Conservation (phyloP, 1,140 invertebrate species). For the Drosophila teissieri region DNA sequence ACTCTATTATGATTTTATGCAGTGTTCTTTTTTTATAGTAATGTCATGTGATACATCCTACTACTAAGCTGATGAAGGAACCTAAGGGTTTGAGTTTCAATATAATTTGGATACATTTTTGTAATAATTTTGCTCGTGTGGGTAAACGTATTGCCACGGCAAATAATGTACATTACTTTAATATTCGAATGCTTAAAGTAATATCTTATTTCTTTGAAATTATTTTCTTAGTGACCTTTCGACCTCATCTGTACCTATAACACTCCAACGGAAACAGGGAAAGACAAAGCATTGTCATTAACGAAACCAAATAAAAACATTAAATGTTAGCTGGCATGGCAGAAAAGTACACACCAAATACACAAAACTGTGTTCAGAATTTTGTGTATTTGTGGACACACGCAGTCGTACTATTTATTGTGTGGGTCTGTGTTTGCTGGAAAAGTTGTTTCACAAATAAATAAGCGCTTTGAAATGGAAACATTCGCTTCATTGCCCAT, state of each 20-base stretch:
- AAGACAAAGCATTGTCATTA: slow-evolving; percentile 56
- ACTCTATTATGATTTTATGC: too few species aligned
- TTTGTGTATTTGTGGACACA: slow-evolving; percentile 58
- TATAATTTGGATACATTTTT: too few species aligned
- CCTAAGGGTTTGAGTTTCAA: too few species aligned
- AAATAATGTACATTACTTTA: too few species aligned
- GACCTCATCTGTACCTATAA: slow-evolving; percentile 1
- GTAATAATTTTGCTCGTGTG: too few species aligned
- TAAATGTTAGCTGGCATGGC: slow-evolving; percentile 57
- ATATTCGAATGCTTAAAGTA: too few species aligned
- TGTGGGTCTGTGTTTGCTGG: slow-evolving; percentile 41
- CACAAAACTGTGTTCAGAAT: slow-evolving; percentile 39
- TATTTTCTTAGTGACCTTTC: not conserved
- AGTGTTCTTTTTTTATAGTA: too few species aligned
- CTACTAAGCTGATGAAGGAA: too few species aligned
- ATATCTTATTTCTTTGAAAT: too few species aligned
- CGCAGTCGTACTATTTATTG: slow-evolving; percentile 37
- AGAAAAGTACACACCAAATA: slow-evolving; percentile 34
- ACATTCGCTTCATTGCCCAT: slow-evolving; percentile 61
- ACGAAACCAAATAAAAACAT: slow-evolving; percentile 79
- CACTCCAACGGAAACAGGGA: slow-evolving; percentile 14
- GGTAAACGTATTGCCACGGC: too few species aligned
- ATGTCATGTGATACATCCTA: too few species aligned
- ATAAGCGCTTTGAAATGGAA: slow-evolving; percentile 61
- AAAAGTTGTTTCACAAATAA: slow-evolving; percentile 55